These are phyloP conservation scores for Copidosoma aretas DNA, from an alignment of 2,888 invertebrate species.

Conservation along the genomic window DNA sequence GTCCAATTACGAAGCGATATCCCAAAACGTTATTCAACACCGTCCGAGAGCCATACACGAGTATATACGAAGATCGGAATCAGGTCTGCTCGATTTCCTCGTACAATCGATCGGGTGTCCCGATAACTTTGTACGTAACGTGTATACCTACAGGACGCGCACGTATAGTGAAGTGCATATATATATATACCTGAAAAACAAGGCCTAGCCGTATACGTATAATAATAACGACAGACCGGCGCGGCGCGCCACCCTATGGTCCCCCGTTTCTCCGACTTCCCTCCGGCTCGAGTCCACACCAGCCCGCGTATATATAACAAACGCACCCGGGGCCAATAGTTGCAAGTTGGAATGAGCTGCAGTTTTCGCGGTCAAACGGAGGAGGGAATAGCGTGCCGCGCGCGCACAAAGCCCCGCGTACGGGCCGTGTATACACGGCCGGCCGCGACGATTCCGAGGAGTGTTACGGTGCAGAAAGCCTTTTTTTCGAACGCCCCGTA, in stretches of 20 bases:
- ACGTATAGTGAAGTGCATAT: too few relatives aligned
- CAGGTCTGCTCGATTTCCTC: slow-evolving; percentile 19
- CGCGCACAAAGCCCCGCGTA: slow-evolving; percentile 46
- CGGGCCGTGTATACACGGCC: too few relatives aligned
- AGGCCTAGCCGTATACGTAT: slow-evolving; percentile 36
- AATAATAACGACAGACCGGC: too few relatives aligned
- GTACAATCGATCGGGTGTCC: slow-evolving; percentile 30
- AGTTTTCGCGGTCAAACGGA: slow-evolving; percentile 56
- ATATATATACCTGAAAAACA: slow-evolving; percentile 34
- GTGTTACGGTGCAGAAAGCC: slow-evolving; percentile 57
- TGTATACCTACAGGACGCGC: slow-evolving; percentile 8
- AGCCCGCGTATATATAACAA: slow-evolving; percentile 23
- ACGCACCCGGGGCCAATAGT: slow-evolving; percentile 46
- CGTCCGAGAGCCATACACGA: neutral
- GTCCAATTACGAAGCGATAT: slow-evolving; percentile 35
- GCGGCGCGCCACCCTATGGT: too few relatives aligned
- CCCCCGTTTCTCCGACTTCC: neutral
- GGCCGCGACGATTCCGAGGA: slow-evolving; percentile 49
- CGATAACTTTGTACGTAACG: slow-evolving; percentile 29
- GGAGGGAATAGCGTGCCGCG: slow-evolving; percentile 41
- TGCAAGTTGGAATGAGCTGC: slow-evolving; percentile 60
- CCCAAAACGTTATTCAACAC: slow-evolving; percentile 31
- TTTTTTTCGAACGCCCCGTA: slow-evolving; percentile 25
- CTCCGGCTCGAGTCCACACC: neutral
- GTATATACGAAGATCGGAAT: slow-evolving; percentile 27